Evolutionary conservation across 2,797 vertebrate species (phyloP).

Genomic region (Otolemur crassicaudatus): DNA sequence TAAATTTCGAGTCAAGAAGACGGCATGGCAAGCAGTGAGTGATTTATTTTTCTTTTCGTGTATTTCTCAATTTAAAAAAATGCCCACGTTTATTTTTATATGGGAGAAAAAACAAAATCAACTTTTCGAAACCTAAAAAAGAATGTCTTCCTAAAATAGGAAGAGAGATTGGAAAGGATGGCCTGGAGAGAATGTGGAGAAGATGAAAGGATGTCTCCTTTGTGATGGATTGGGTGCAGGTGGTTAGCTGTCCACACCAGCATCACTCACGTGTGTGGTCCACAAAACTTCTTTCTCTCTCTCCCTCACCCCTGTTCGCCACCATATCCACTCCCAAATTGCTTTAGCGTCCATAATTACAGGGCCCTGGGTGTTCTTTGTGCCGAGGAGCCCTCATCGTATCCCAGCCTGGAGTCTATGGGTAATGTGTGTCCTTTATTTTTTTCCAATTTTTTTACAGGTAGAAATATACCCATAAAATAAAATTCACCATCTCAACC

Average conservation of each 20-base stretch:
- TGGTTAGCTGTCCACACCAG: not conserved
- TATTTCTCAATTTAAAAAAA: not conserved
- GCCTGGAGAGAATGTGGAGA: not conserved
- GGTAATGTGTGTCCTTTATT: not conserved
- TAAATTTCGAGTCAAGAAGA: not conserved
- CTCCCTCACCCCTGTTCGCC: not conserved
- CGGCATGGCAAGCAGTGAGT: not conserved
- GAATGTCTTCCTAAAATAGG: not conserved
- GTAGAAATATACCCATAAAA: not conserved
- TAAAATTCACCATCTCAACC: not conserved
- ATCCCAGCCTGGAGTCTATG: not conserved
- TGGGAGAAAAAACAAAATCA: conserved; percentile 25
- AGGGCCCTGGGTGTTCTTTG: not conserved
- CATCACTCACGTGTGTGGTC: not conserved
- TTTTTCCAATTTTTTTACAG: not conserved
- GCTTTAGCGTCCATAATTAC: not conserved
- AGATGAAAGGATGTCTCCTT: not conserved
- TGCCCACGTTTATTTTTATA: not conserved
- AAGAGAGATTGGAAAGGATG: not conserved
- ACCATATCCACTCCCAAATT: not conserved
- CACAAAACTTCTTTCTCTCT: not conserved
- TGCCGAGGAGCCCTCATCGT: not conserved
- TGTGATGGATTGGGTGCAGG: not conserved
- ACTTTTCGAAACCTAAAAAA: not conserved
- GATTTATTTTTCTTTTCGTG: conserved; percentile 17